These are phyloP conservation scores for Drosophila arizonae DNA, from an alignment of 1,140 invertebrate genomes.

Conservation along the genomic window DNA sequence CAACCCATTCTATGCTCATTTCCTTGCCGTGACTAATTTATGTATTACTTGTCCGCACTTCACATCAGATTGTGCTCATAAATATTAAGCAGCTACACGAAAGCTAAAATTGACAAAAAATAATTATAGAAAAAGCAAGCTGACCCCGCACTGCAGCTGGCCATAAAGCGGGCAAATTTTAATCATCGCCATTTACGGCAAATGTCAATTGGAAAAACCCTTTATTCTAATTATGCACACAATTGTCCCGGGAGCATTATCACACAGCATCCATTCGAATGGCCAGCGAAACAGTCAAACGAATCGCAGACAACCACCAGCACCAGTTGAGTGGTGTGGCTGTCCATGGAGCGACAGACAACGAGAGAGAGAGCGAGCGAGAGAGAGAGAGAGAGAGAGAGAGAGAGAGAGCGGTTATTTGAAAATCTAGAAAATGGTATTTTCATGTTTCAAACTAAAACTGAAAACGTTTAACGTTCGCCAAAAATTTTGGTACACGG, in stretches of 20 bases:
- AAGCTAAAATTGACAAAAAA: background rate
- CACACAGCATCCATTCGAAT: constrained; percentile 49
- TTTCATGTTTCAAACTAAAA: constrained; percentile 41
- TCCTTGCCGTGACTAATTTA: too few species aligned
- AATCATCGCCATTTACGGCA: constrained; percentile 64
- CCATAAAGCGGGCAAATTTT: constrained; percentile 41
- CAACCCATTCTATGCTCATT: too few species aligned
- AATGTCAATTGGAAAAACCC: constrained; percentile 67
- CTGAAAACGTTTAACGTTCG: constrained; percentile 73
- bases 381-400: background rate
- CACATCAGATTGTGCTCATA: background rate
- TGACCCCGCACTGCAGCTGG: background rate
- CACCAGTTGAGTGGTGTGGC: background rate
- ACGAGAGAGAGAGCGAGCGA: background rate
- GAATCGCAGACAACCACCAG: constrained; percentile 25
- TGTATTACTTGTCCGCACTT: too few species aligned
- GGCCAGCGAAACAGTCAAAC: background rate
- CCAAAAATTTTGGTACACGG: background rate
- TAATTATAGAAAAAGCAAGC: constrained; percentile 5
- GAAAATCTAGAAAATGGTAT: constrained; percentile 15
- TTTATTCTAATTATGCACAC: constrained; percentile 77
- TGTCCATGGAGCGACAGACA: background rate
- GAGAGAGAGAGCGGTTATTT: background rate
- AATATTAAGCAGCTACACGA: background rate
- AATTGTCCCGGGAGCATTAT: constrained; percentile 73